A percentile compares a stretch with the other conserved stretches of the same genome.
phyloP scores from a whole-genome alignment of 2,113 vertebrate species.

The Empidonax alnorum region DNA sequence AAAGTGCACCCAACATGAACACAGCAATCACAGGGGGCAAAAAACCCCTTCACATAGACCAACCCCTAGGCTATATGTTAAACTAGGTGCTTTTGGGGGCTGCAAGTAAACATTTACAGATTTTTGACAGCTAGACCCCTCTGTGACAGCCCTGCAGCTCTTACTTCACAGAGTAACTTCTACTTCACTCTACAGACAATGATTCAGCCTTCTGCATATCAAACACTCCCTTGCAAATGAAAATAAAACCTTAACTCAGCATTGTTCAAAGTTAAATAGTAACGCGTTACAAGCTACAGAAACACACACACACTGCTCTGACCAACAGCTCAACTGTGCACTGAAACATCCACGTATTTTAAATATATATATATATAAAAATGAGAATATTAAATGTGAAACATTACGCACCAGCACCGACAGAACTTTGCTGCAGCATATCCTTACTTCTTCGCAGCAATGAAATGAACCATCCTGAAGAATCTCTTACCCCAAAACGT shows the following conservation, averaged over 20 bases:
- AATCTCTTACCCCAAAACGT: neutral
- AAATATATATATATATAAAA: neutral
- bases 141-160: neutral
- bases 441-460: neutral
- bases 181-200: neutral
- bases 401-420: neutral
- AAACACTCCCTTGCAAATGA: neutral
- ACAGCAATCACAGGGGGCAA: neutral
- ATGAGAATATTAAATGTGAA: neutral
- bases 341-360: neutral
- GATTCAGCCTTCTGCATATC: neutral
- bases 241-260: neutral
- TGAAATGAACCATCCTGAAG: neutral
- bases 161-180: neutral
- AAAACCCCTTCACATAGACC: neutral
- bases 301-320: neutral
- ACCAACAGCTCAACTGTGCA: neutral
- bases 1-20: neutral
- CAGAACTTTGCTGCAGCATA: neutral
- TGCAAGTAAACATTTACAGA: neutral
- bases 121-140: neutral
- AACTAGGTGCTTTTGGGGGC: accelerated
- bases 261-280: neutral
- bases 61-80: neutral
- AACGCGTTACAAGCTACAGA: neutral